Conservation (phyloP, 2,113 vertebrate species). For the Apodemus speciosus region DNA sequence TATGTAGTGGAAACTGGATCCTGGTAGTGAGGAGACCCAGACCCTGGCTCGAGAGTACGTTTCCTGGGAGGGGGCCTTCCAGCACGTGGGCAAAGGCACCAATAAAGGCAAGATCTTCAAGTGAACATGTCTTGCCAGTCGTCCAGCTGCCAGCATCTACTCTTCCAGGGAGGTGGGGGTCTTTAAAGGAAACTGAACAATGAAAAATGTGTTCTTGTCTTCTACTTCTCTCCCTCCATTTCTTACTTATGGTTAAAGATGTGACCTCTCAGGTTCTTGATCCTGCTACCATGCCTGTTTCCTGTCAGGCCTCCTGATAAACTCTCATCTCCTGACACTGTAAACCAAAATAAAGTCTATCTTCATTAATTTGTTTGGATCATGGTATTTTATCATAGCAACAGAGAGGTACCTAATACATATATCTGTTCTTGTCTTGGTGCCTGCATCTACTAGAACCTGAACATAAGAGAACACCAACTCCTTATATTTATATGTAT, state of each 20-base stretch:
- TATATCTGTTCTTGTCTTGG: background rate
- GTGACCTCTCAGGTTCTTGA: background rate
- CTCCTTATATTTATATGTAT: background rate
- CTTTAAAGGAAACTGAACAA: too few relatives aligned
- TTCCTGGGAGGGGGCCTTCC: too few relatives aligned
- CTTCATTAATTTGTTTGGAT: background rate
- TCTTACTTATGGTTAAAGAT: background rate
- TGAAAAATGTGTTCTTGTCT: too few relatives aligned
- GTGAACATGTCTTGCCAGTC: too few relatives aligned
- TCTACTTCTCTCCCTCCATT: background rate
- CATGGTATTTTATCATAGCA: background rate
- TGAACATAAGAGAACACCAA: background rate
- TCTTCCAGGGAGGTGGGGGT: too few relatives aligned
- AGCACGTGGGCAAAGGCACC: too few relatives aligned
- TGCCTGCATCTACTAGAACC: background rate
- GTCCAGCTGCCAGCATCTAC: too few relatives aligned
- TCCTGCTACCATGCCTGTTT: background rate
- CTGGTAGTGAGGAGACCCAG: too few relatives aligned
- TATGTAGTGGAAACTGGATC: too few relatives aligned
- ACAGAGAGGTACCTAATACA: background rate
- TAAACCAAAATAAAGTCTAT: background rate
- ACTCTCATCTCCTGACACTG: background rate
- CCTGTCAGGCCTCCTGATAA: background rate
- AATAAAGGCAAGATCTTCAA: too few relatives aligned
- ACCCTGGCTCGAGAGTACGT: too few relatives aligned